Base-by-base conservation (phyloP, 2,113 vertebrate genomes). In the Pan paniscus region DNA sequence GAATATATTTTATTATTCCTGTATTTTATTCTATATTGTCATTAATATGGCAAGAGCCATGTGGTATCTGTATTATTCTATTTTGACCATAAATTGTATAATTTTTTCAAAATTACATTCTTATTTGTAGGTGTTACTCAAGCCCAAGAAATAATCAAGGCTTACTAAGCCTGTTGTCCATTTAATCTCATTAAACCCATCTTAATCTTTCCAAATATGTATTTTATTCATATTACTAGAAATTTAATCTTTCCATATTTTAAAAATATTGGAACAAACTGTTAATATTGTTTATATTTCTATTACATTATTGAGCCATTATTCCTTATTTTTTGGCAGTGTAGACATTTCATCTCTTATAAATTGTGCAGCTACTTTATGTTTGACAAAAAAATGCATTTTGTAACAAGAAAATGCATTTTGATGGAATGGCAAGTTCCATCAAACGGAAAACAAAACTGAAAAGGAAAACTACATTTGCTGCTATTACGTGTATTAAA, bases 371-470 rank as follows among this genome's bases (percentile, higher is more conserved):
- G 6, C 48, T 80, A 85, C 43, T 75, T 48, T 94, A 64, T 59
- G 48, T 83, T 88, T 94, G 72, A 83, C 40, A 85, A 67, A 55
- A 55, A 95, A 94, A 89, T 75, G 17, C n/a, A 76, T 85, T 95
- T 76, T 32, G 30, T 92, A 76, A 70, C 18, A 80, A 48, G 43
- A 64, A 64, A 64, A 64, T 64, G 27, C 12, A 32, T 64, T 64
- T 64, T 64, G 61, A 30, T 64, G 30, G 61, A 92, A n/a, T 55
- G 57, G 17, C 59, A 92, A 89, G 48, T 46, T 76, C 17, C 79
- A 88, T 75, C 14, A 8, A 67, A 72, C 79, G 3, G 4, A n/a
- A 95, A 88, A 64, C 40, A 72, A 93, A 90, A 78, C 16, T 59
- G 32, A 67, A 59, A 87, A 83, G 57, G 7, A 70, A 76, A 82